Base-by-base conservation (phyloP, 2,797 vertebrate species). In the Ciconia nigra region DNA sequence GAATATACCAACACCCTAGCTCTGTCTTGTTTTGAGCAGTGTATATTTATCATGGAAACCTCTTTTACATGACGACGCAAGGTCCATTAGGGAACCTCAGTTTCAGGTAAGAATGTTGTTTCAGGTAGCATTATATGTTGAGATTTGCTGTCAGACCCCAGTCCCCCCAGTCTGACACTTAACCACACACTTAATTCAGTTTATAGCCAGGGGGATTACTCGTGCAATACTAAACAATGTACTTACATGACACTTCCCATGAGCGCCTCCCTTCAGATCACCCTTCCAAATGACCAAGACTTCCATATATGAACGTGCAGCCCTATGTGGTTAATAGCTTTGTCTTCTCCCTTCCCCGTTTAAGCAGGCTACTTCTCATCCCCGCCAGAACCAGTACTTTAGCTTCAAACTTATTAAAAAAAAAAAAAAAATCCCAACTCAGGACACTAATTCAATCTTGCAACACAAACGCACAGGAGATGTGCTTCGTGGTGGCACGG, bases 401-500 rank as follows among this genome's bases (percentile, higher is more conserved):
- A 78, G 9, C 39, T 77, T 71, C n/a, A 67, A 55, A 29, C 13
- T 20, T 47, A 29, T 28, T 39, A 8, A 51, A 41, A 16, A 20
- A 28, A 8, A 20, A 16, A 14, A 65, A 11, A 28, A 26, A 54
- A 29, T 31, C 33, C 37, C 15, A 6, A 0, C 33, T 54, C 11
- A 16, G 47, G 14, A 35, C 39, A 33, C 18, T 15, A 51, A 20
- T 31, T 37, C 21, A 63, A 3, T 35, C n/a, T 44, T 25, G 41
- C 67, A 59, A 35, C 58, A 63, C 29, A 33, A 62, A 26, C 7
- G 0, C 17, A 15, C 15, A 37, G 67, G 26, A 11, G 39, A 52
- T 3, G 8, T 6, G 13, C 14, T 57, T 44, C 0, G 0, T 37
- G 37, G 55, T 55, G 49, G 18, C 49, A 39, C 2, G 4, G 63